These are phyloP conservation scores for Helleia helle DNA, from an alignment of 2,888 invertebrate genomes.

Conservation along the genomic window DNA sequence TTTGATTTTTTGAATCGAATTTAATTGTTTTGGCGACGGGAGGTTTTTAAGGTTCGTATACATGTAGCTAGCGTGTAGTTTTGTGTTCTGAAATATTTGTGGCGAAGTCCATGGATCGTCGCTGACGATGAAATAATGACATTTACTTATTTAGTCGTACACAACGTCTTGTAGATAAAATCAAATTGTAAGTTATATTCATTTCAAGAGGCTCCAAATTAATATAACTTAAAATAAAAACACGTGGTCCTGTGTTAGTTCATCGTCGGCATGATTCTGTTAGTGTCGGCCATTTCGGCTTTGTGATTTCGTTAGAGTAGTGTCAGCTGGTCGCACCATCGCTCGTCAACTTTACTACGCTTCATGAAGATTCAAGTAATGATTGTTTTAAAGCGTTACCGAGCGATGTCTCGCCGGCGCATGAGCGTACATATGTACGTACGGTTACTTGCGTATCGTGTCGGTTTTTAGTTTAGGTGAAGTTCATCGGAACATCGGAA, in stretches of 20 bases:
- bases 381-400: neutral
- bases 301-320: neutral
- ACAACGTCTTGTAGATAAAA: no score
- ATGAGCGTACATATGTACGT: neutral
- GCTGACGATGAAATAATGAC: neutral
- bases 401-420: neutral
- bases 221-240: no score
- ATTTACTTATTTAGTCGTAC: neutral
- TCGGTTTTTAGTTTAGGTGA: neutral
- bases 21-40: neutral
- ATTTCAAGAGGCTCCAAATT: no score
- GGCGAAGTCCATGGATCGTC: neutral
- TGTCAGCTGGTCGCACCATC: neutral
- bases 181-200: no score
- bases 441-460: neutral
- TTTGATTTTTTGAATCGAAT: conserved; percentile 6
- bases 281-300: neutral
- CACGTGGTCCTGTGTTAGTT: no score
- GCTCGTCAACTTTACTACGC: neutral
- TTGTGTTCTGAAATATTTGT: conserved; percentile 7
- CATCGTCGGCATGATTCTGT: neutral
- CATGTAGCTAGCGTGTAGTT: conserved; percentile 6
- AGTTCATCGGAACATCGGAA: neutral
- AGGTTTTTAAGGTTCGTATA: neutral
- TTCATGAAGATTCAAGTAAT: neutral